These are phyloP conservation scores for Eclectus roratus DNA, from an alignment of 2,113 vertebrate genomes.

Conservation along the genomic window DNA sequence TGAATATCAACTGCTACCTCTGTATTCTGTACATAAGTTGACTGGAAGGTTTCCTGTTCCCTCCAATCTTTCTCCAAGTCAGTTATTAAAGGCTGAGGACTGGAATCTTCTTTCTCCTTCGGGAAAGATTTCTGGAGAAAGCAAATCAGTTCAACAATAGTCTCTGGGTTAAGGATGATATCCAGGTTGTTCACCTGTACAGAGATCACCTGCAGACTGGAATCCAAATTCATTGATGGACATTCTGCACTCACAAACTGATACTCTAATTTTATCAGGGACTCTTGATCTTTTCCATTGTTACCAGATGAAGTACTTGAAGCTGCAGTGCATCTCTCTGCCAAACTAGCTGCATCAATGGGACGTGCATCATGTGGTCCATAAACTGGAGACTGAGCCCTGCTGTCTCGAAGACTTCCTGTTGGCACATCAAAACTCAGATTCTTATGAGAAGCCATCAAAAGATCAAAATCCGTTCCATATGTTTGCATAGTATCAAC, in stretches of 20 bases:
- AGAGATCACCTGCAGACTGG: conserved; percentile 90
- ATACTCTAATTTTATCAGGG: conserved; percentile 93
- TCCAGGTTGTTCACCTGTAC: conserved; percentile 96
- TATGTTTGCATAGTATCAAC: conserved; percentile 97
- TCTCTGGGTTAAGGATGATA: conserved; percentile 97
- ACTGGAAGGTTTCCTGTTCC: conserved; percentile 81
- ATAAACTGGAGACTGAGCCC: conserved; percentile 84
- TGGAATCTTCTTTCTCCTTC: conserved; percentile 84
- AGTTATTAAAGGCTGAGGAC: conserved; percentile 77
- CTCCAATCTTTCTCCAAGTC: conserved; percentile 69
- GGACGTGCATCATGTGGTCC: background rate
- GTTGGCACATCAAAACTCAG: conserved; percentile 94
- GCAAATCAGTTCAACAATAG: conserved; percentile 93
- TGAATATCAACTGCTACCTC: conserved; percentile 95
- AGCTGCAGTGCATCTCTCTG: background rate
- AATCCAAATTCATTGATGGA: conserved; percentile 93
- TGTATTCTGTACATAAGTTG: conserved; percentile 90
- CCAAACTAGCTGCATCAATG: background rate
- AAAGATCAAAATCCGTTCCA: conserved; percentile 93
- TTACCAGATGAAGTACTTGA: background rate
- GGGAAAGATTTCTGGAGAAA: conserved; percentile 98
- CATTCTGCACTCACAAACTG: conserved; percentile 98
- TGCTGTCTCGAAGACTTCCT: conserved; percentile 89
- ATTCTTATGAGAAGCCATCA: conserved; percentile 97
- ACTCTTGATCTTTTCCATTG: conserved; percentile 83